phyloP scores from a whole-genome alignment of 2,797 vertebrate species.

The Mormyrus hasselquistii region DNA sequence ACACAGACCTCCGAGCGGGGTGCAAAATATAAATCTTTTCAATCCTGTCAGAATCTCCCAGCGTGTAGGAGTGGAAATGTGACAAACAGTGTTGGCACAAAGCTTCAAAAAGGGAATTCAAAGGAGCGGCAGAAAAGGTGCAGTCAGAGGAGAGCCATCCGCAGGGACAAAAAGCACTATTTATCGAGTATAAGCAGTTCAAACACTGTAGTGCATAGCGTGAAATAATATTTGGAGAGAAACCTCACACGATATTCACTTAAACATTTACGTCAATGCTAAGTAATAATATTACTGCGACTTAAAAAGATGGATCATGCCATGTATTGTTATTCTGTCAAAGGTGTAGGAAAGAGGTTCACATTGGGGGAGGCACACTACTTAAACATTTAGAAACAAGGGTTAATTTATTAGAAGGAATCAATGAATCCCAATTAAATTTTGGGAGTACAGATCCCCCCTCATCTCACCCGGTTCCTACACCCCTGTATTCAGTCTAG shows the following conservation, averaged over 20 bases:
- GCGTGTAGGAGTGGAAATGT: conserved; percentile 10
- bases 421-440: neutral
- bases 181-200: neutral
- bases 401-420: neutral
- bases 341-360: neutral
- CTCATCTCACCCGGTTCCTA: too few species aligned
- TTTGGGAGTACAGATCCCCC: neutral
- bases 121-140: neutral
- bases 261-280: neutral
- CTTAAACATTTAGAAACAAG: neutral
- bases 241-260: neutral
- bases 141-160: neutral
- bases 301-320: neutral
- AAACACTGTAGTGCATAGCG: neutral
- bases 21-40: conserved; percentile 16
- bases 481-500: too few species aligned
- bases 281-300: neutral
- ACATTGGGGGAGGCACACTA: neutral
- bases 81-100: conserved; percentile 2
- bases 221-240: neutral
- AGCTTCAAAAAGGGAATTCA: conserved; percentile 8
- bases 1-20: neutral
- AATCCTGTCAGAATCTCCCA: conserved; percentile 11
- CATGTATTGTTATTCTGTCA: neutral
- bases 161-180: neutral